These are phyloP conservation scores for Ditylenchus dipsaci DNA, from an alignment of 1,140 invertebrate species.

Conservation along the genomic window DNA sequence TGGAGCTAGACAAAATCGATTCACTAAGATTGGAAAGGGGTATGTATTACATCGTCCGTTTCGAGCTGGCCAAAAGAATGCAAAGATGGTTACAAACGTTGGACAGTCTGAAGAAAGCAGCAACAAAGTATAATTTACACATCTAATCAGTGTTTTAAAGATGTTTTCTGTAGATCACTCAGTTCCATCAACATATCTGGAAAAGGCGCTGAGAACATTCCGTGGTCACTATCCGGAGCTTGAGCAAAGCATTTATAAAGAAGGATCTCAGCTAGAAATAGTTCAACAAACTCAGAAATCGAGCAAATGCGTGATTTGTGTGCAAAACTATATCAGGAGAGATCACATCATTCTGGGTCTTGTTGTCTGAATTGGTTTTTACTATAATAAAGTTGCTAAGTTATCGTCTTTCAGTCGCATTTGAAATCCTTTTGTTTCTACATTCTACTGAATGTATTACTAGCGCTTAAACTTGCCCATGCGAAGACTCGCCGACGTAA, in stretches of 20 bases:
- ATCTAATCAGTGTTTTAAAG: not conserved
- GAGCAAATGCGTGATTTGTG: not conserved
- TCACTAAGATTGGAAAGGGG: not conserved
- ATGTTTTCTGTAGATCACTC: not conserved
- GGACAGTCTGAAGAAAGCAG: not conserved
- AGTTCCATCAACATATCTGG: not conserved
- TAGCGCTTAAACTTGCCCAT: too few relatives aligned
- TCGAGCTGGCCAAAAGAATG: not conserved
- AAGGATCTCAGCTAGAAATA: not conserved
- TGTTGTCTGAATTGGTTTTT: not conserved
- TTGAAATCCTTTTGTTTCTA: too few relatives aligned
- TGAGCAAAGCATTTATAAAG: not conserved
- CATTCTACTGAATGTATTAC: too few relatives aligned
- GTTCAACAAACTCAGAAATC: not conserved
- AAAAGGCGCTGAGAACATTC: not conserved
- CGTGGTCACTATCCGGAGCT: not conserved
- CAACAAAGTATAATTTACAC: not conserved
- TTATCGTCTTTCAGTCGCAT: too few relatives aligned
- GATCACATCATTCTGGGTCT: not conserved
- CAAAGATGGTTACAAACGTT: not conserved
- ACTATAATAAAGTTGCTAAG: not conserved
- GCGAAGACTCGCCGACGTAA: too few relatives aligned
- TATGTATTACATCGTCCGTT: not conserved
- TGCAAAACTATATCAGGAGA: not conserved
- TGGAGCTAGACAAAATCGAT: slow-evolving; percentile 8